Percentiles rank a stretch among this genome's conserved stretches.
phyloP scores from a whole-genome alignment of 2,797 vertebrate species.

The Xenops minutus region DNA sequence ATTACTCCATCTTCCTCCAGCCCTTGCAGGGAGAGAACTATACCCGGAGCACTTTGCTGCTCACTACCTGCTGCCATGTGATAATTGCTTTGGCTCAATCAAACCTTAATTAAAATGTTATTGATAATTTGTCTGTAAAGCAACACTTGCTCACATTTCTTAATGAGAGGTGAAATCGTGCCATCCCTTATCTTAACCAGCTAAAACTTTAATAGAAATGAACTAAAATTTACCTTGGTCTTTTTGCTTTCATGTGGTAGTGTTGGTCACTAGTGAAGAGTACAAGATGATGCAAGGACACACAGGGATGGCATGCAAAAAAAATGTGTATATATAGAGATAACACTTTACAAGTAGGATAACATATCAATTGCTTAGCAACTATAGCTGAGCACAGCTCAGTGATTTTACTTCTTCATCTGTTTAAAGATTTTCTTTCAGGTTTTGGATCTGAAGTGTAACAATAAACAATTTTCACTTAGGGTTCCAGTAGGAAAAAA shows the following conservation, averaged over 20 bases:
- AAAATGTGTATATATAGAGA: accelerated
- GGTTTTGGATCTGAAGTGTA: not conserved
- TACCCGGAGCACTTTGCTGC: not conserved
- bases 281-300: not conserved
- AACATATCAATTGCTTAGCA: not conserved
- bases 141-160: not conserved
- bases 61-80: not conserved
- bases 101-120: conserved; percentile 39
- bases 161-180: not conserved
- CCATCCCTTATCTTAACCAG: not conserved
- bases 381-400: not conserved
- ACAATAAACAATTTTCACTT: not conserved
- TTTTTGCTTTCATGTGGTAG: not conserved
- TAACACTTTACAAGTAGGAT: not conserved
- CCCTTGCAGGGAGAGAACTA: not conserved
- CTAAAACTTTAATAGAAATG: not conserved
- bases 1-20: not conserved
- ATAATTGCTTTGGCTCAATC: conserved; percentile 47
- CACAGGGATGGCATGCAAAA: not conserved
- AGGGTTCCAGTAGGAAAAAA: not conserved
- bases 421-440: not conserved
- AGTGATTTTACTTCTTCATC: not conserved
- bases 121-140: conserved; percentile 36
- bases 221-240: not conserved
- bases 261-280: not conserved